A percentile compares a stretch with the other conserved stretches of the same genome.
phyloP scores from a whole-genome alignment of 2,888 invertebrate genomes.

The Pristionchus arcanus region DNA sequence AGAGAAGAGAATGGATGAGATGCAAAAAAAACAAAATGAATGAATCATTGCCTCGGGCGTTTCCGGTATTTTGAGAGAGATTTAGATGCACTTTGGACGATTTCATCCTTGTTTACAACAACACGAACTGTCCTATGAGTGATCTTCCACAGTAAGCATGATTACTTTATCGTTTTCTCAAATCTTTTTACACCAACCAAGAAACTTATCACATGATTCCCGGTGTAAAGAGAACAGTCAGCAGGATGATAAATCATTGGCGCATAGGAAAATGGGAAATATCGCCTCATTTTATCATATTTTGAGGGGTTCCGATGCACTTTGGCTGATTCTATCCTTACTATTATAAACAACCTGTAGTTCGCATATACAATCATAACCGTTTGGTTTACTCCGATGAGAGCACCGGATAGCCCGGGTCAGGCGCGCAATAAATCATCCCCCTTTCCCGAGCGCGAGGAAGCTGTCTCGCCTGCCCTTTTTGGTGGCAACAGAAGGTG shows the following conservation, averaged over 20 bases:
- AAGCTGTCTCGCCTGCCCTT: background rate
- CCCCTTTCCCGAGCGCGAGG: no score
- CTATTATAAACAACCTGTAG: no score
- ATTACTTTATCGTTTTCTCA: no score
- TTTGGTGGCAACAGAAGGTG: background rate
- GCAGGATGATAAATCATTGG: background rate
- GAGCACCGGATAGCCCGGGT: no score
- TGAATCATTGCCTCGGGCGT: conserved; percentile 29
- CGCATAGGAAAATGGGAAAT: background rate
- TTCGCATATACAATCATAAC: background rate
- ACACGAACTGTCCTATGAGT: no score
- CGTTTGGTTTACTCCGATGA: no score
- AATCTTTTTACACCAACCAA: no score
- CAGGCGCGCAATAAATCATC: no score
- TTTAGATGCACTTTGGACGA: background rate
- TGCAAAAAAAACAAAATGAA: conserved; percentile 31
- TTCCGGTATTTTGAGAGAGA: conserved; percentile 23
- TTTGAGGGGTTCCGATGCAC: background rate
- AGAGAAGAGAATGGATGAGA: background rate
- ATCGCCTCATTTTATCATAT: background rate
- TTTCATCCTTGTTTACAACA: no score
- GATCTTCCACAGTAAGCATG: no score
- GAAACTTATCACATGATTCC: background rate
- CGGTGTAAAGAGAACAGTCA: background rate
- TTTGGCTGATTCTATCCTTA: no score